A percentile compares a stretch with the other conserved stretches of the same genome.
Evolutionary conservation across 2,113 vertebrate species (phyloP).

Genomic region (Tachycineta bicolor): DNA sequence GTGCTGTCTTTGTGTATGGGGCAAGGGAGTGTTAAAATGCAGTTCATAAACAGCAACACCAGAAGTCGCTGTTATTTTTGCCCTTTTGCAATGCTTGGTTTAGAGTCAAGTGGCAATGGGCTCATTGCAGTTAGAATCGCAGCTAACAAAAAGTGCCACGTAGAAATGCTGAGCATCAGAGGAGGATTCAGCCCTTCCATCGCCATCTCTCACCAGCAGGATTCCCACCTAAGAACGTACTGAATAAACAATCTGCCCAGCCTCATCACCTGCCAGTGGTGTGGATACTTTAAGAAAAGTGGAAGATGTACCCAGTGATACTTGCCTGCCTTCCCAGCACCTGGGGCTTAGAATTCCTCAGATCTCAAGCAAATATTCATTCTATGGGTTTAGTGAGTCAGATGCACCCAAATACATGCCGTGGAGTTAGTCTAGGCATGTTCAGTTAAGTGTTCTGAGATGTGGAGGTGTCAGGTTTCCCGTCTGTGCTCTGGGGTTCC

Average conservation of each 20-base stretch:
- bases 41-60: neutral
- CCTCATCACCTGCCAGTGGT: neutral
- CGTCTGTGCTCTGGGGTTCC: neutral
- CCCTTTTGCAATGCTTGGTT: neutral
- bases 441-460: neutral
- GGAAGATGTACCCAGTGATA: neutral
- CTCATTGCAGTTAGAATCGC: neutral
- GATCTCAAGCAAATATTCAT: neutral
- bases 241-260: neutral
- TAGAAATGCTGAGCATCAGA: neutral
- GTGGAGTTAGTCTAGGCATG: neutral
- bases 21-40: neutral
- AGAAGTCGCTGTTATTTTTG: neutral
- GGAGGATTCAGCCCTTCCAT: neutral
- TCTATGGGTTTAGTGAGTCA: neutral
- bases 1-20: neutral
- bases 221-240: neutral
- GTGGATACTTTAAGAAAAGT: neutral
- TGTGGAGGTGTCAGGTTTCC: neutral
- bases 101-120: neutral
- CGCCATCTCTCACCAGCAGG: neutral
- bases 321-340: neutral
- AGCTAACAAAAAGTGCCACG: neutral
- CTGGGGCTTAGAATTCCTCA: neutral
- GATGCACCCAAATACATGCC: neutral